Percentiles rank a stretch among this genome's conserved stretches.
Conservation (phyloP, 2,797 vertebrate species). For the Schizopygopsis malacanthus region DNA sequence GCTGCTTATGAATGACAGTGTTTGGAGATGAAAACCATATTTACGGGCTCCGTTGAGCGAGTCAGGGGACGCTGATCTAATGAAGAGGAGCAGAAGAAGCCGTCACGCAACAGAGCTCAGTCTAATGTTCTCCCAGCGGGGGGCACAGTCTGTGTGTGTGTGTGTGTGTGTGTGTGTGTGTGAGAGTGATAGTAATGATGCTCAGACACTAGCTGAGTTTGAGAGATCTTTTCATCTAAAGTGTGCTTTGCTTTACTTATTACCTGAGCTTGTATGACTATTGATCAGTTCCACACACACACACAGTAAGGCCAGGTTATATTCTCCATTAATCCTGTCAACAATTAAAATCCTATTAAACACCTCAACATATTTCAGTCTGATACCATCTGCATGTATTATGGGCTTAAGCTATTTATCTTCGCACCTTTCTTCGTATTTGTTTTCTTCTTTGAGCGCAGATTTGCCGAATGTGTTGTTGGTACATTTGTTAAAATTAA, state of each 20-base stretch:
- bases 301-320: not conserved
- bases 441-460: not conserved
- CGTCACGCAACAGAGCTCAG: constrained; percentile 60
- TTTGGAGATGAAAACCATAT: constrained; percentile 38
- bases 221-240: constrained; percentile 28
- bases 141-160: not conserved
- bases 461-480: not conserved
- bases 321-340: not conserved
- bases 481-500: not conserved
- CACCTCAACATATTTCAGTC: not conserved
- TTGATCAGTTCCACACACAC: not conserved
- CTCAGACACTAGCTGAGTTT: constrained; percentile 16
- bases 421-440: not conserved
- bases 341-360: not conserved
- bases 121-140: constrained; percentile 62
- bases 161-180: not conserved
- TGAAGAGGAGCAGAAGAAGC: constrained; percentile 59
- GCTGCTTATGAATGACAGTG: constrained; percentile 6
- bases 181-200: not conserved
- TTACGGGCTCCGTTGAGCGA: constrained; percentile 45
- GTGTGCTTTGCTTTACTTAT: not conserved
- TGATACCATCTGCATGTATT: not conserved
- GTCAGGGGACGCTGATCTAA: constrained; percentile 48
- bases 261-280: not conserved
- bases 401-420: not conserved